Conservation (phyloP, 1,140 invertebrate species). For the Musca domestica region DNA sequence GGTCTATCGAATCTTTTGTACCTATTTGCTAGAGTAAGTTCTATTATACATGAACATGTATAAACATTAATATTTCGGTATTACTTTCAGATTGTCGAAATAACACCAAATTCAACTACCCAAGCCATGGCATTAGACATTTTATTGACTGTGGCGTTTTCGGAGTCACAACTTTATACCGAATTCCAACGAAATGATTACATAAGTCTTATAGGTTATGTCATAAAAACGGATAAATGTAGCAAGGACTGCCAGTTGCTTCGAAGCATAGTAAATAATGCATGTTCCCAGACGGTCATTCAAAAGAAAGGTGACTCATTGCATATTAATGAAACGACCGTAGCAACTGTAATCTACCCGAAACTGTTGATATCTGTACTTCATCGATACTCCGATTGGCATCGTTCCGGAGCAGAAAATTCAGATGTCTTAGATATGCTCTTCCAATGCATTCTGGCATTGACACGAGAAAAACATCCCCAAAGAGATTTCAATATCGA, state of each 20-base stretch:
- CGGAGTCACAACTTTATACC: constrained; percentile 46
- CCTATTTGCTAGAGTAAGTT: constrained; percentile 45
- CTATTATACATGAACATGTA: background rate
- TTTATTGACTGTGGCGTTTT: constrained; percentile 42
- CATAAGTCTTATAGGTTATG: constrained; percentile 46
- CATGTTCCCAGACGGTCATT: constrained; percentile 45
- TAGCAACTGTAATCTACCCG: constrained; percentile 42
- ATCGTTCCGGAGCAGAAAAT: constrained; percentile 42
- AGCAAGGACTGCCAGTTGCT: constrained; percentile 46
- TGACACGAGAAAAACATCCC: constrained; percentile 65
- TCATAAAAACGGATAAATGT: constrained; percentile 47
- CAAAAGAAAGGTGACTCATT: constrained; percentile 38
- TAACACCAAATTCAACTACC: constrained; percentile 35
- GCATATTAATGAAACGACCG: constrained; percentile 43
- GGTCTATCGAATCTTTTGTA: constrained; percentile 46
- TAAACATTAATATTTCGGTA: background rate
- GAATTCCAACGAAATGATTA: constrained; percentile 50
- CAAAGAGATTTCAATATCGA: constrained; percentile 66
- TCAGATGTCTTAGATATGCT: constrained; percentile 46
- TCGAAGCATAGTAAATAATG: constrained; percentile 47
- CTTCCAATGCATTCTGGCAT: constrained; percentile 57
- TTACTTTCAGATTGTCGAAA: constrained; percentile 41
- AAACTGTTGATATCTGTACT: constrained; percentile 41
- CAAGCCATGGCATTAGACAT: constrained; percentile 46
- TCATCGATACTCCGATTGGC: constrained; percentile 51